Evolutionary conservation across 2,888 invertebrate species (phyloP), one percentile per base, ranked within the genome.

Genomic region (Agrotis segetum): DNA sequence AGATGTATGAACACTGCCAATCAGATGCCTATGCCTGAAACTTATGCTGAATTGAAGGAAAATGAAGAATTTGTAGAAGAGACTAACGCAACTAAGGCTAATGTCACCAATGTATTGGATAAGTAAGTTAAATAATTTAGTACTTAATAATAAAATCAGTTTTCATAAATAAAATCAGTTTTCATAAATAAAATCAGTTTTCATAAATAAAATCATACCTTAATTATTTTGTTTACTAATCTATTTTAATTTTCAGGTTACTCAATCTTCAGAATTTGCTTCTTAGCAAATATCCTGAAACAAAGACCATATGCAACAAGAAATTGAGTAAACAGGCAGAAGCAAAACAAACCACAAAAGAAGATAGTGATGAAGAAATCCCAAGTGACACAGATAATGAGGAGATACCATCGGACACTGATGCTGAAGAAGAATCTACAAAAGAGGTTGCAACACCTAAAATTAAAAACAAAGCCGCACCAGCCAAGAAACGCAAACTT

Each of bases 1-100:
- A 98, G 99, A 90, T 97, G 98, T 86, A 91, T 99, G 65, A 94
- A 97, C 56, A 96, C 97, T 17, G 97, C 98, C 0, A 99, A 99
- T 92, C 97, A 97, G 89, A 96, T 99, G 93, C 99, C 99, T 0
- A 97, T 98, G 84, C 89, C 93, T 24, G 96, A 97, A 11, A 89
- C 89, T 9, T 97, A 97, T 85, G 88, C 92, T 14, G 86, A 94
- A 61, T 92, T 97, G 49, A 94, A 90, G 75, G 90, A 93, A 0
- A 95, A 96, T 59, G 88, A 93, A 52, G 96, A 97, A 46, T 97
- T 97, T 87, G 83, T 90, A 40, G 95, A 96, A 14, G 95, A 96
- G 79, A 90, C 96, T 40, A 93, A 93, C 55, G 92, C 96, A 84
- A 95, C 97, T 40, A 97, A 96, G 85, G 89, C 92, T 21, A 97